phyloP scores from a whole-genome alignment of 2,888 invertebrate genomes.

The Ceramica pisi region DNA sequence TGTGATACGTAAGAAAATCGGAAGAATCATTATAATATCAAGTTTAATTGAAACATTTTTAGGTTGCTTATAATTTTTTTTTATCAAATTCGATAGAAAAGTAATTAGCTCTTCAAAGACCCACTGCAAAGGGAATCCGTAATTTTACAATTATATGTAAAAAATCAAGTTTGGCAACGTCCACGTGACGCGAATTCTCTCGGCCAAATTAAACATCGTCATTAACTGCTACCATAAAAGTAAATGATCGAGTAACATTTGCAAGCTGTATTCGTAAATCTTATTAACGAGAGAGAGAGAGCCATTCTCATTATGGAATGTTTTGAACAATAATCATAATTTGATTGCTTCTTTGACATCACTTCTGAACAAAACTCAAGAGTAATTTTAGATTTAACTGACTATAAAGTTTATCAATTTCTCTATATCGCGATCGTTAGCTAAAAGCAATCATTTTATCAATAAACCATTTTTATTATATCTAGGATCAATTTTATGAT shows the following conservation, averaged over 20 bases:
- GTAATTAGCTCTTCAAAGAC: not conserved
- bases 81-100: not conserved
- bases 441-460: slow-evolving; percentile 55
- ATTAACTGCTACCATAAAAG: slow-evolving; percentile 70
- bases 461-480: slow-evolving; percentile 60
- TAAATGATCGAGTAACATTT: slow-evolving; percentile 60
- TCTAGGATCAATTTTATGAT: slow-evolving; percentile 63
- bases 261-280: slow-evolving; percentile 56
- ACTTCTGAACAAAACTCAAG: not conserved
- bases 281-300: slow-evolving; percentile 63
- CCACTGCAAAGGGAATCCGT: not conserved
- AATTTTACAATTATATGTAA: slow-evolving; percentile 18
- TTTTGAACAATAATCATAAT: slow-evolving; percentile 43
- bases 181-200: slow-evolving; percentile 40
- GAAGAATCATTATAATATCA: not conserved
- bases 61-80: not conserved
- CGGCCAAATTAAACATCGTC: slow-evolving; percentile 57
- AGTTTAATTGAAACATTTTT: not conserved
- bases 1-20: not conserved
- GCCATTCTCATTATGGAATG: slow-evolving; percentile 43
- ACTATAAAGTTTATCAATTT: slow-evolving; percentile 30
- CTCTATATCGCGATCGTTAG: slow-evolving; percentile 42
- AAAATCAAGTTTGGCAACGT: slow-evolving; percentile 40
- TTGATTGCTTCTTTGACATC: slow-evolving; percentile 5
- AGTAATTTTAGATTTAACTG: slow-evolving; percentile 21